These are phyloP conservation scores for Rhopilema esculentum DNA, from an alignment of 30 jellyfish, hydroid and myxozoan genomes.

Conservation along the genomic window DNA sequence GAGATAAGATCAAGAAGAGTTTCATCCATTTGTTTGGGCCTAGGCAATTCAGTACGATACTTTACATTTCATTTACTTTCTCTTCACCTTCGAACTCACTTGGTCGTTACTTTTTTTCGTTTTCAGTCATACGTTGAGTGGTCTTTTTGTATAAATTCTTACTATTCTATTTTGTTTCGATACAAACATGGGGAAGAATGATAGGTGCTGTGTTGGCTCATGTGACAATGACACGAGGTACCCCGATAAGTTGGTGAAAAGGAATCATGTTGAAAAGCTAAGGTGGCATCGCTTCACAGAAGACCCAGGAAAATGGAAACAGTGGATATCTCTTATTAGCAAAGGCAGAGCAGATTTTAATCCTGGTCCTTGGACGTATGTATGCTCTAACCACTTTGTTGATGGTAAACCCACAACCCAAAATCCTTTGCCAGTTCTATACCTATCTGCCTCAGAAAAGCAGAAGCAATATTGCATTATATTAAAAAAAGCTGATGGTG, in stretches of 20 bases:
- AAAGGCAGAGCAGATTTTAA: slow-evolving; percentile 14
- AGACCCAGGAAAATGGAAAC: slow-evolving; percentile 15
- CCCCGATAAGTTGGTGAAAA: background rate
- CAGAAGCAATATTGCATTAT: background rate
- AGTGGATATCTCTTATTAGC: slow-evolving; percentile 5
- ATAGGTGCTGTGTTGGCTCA: slow-evolving; percentile 2
- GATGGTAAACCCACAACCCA: slow-evolving; percentile 34
- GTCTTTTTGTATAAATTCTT: background rate
- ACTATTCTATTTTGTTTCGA: background rate
- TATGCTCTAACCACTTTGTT: slow-evolving; percentile 54
- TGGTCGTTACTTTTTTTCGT: background rate
- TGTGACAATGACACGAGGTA: slow-evolving; percentile 17
- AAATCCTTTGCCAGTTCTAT: slow-evolving; percentile 13
- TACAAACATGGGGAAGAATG: background rate
- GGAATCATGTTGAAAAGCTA: background rate
- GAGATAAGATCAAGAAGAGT: background rate
- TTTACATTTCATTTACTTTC: background rate
- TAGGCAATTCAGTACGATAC: background rate
- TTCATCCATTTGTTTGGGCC: background rate
- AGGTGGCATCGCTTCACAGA: slow-evolving; percentile 22
- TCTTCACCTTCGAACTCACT: background rate
- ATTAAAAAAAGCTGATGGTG: background rate
- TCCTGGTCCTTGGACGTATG: slow-evolving; percentile 49
- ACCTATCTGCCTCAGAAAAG: slow-evolving; percentile 1
- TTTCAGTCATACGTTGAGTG: background rate